These are phyloP conservation scores for Drosophila dunni DNA, from an alignment of 1,140 invertebrate genomes.

Conservation along the genomic window DNA sequence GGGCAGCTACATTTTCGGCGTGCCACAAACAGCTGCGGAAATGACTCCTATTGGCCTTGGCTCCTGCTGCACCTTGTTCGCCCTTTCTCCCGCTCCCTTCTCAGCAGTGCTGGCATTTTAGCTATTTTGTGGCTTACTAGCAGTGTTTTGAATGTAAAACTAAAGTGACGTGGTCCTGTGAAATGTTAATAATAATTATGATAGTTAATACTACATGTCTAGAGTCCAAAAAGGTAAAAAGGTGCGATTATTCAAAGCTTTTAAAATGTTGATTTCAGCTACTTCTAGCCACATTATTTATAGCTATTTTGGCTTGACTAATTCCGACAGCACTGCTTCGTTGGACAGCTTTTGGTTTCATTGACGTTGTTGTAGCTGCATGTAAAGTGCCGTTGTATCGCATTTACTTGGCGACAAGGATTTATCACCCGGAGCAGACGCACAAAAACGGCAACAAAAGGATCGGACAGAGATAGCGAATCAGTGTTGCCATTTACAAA, in stretches of 20 bases:
- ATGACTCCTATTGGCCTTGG: slow-evolving; percentile 34
- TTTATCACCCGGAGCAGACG: slow-evolving; percentile 63
- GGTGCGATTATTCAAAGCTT: no score
- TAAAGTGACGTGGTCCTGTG: no score
- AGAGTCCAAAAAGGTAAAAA: no score
- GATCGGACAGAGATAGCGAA: neutral
- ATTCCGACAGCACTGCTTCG: no score
- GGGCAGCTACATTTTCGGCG: slow-evolving; percentile 55
- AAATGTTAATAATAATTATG: no score
- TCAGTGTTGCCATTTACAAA: neutral
- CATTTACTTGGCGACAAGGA: slow-evolving; percentile 73
- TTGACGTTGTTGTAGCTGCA: slow-evolving; percentile 15
- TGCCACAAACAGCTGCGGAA: slow-evolving; percentile 16
- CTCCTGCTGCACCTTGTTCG: slow-evolving; percentile 13
- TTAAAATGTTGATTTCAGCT: no score
- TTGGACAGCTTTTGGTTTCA: slow-evolving; percentile 28
- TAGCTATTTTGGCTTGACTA: no score
- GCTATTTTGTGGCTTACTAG: no score
- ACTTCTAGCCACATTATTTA: no score
- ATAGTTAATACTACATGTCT: no score
- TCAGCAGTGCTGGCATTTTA: no score
- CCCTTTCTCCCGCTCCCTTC: slow-evolving; percentile 7
- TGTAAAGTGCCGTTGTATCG: slow-evolving; percentile 49
- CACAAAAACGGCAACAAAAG: slow-evolving; percentile 11
- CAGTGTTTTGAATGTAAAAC: no score